These are phyloP conservation scores for Gambusia yucatana DNA, from an alignment of 2,797 vertebrate genomes.

Conservation along the genomic window DNA sequence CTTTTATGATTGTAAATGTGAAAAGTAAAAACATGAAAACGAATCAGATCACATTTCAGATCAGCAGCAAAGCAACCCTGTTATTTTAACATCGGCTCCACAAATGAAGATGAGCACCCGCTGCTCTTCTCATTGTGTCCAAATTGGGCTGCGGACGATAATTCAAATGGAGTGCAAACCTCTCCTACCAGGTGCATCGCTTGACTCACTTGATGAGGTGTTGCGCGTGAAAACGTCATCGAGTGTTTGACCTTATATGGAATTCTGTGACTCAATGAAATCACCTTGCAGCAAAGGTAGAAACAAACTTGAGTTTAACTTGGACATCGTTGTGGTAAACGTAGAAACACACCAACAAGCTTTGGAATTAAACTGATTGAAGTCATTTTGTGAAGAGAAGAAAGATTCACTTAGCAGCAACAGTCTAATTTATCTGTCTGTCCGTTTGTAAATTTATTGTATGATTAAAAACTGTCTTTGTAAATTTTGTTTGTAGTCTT, in stretches of 20 bases:
- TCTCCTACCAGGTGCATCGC: not conserved
- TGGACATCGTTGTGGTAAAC: not conserved
- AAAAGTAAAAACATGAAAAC: not conserved
- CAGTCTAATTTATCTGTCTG: not conserved
- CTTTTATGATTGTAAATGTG: not conserved
- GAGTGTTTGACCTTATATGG: not conserved
- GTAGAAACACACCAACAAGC: not conserved
- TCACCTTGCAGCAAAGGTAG: not conserved
- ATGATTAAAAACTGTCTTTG: not conserved
- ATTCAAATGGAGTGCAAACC: not conserved
- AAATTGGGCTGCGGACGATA: not conserved
- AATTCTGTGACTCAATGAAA: not conserved
- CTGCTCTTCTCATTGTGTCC: not conserved
- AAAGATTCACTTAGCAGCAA: not conserved
- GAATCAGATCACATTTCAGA: not conserved
- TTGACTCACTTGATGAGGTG: not conserved
- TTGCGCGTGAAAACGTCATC: not conserved
- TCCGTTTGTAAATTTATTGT: not conserved
- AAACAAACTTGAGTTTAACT: not conserved
- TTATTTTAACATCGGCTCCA: not conserved
- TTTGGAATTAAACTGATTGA: not conserved
- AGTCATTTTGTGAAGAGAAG: not conserved
- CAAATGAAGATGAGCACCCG: not conserved
- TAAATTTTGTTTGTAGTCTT: not conserved
- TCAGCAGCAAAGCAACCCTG: not conserved